Evolutionary conservation across 1,140 invertebrate species (phyloP).

Genomic region (Andricus grossulariae): DNA sequence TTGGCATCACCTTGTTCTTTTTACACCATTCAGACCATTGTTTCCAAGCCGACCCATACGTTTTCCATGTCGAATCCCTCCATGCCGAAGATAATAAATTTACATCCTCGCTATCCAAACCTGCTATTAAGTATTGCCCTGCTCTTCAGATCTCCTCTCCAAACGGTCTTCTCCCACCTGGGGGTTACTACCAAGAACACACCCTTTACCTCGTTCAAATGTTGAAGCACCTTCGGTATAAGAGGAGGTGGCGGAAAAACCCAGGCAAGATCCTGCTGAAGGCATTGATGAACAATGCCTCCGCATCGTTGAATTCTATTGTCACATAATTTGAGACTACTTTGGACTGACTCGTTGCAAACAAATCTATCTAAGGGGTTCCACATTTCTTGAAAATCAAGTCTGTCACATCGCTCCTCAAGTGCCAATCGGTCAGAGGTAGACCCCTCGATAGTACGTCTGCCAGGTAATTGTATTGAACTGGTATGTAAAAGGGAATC

Average conservation of each 20-base stretch:
- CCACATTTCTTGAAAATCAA: constrained; percentile 44
- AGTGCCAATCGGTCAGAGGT: too few relatives aligned
- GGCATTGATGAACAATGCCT: background rate
- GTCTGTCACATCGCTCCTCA: too few relatives aligned
- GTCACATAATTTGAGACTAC: constrained; percentile 41
- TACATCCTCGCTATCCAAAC: too few relatives aligned
- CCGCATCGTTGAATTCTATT: constrained; percentile 34
- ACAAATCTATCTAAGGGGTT: constrained; percentile 42
- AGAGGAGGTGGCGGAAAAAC: constrained; percentile 45
- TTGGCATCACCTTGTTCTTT: background rate
- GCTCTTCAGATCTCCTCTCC: constrained; percentile 62
- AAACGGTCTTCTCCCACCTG: constrained; percentile 45
- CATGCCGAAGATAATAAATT: too few relatives aligned
- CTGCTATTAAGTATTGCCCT: constrained; percentile 53
- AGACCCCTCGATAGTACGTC: too few relatives aligned
- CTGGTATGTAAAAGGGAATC: constrained; percentile 46
- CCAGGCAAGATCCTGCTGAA: constrained; percentile 39
- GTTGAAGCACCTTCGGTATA: constrained; percentile 35
- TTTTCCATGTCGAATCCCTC: too few relatives aligned
- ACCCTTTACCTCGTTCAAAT: background rate
- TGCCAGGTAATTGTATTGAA: constrained; percentile 47
- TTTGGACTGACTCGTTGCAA: constrained; percentile 41
- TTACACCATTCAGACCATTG: background rate
- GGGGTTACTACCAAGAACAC: constrained; percentile 53
- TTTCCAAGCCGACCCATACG: too few relatives aligned